These are phyloP conservation scores for Clarias fuscus DNA, from an alignment of 2,797 vertebrate genomes.

Conservation along the genomic window DNA sequence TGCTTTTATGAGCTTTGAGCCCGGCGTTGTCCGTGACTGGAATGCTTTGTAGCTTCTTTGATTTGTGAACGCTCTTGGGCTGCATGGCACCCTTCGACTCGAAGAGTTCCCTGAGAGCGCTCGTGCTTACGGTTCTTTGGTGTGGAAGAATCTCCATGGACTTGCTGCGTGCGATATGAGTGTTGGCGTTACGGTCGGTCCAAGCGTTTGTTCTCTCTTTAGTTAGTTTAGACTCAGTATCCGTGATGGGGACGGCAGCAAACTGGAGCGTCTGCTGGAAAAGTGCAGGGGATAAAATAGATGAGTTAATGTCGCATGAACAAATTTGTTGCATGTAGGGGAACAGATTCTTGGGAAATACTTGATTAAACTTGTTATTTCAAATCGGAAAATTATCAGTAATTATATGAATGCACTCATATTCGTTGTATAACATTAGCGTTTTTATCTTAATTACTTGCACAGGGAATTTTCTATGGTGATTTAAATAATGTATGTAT, in stretches of 20 bases:
- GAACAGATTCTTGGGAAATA: neutral
- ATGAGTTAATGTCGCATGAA: neutral
- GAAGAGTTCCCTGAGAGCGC: constrained; percentile 68
- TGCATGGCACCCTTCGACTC: constrained; percentile 62
- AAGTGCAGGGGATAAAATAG: neutral
- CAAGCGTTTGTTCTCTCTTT: constrained; percentile 38
- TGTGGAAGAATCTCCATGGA: constrained; percentile 68
- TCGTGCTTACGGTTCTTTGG: constrained; percentile 53
- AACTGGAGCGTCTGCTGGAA: constrained; percentile 49
- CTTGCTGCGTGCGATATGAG: constrained; percentile 65
- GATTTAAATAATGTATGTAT: neutral
- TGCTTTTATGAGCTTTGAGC: constrained; percentile 39
- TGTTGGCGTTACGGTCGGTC: constrained; percentile 2
- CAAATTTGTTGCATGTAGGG: neutral
- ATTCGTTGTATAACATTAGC: neutral
- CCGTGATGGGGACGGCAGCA: constrained; percentile 19
- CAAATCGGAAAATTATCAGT: no score
- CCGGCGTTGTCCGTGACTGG: constrained; percentile 13
- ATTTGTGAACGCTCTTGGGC: constrained; percentile 1
- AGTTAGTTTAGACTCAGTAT: constrained; percentile 27
- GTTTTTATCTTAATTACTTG: neutral
- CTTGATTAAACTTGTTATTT: no score
- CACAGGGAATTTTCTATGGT: neutral
- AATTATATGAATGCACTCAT: neutral
- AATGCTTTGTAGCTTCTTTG: constrained; percentile 40